A percentile compares a stretch with the other conserved stretches of the same genome.
Evolutionary conservation across 2,888 invertebrate genomes (phyloP).

Genomic region (Lasioglossum calceatum): DNA sequence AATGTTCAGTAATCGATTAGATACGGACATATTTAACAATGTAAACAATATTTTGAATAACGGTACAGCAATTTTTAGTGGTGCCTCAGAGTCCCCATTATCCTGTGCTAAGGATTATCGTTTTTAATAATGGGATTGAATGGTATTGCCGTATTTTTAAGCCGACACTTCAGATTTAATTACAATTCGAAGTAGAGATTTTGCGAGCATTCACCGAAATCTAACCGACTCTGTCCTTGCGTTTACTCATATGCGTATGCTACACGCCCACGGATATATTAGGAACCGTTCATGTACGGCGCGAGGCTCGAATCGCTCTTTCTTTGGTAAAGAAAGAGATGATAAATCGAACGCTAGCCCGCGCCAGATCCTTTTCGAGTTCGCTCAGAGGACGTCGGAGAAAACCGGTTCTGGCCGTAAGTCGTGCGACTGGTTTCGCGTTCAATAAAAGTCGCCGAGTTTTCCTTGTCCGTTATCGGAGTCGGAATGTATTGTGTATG

Average conservation of each 20-base stretch:
- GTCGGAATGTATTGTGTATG: conserved; percentile 19
- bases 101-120: no score
- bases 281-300: background rate
- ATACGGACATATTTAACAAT: no score
- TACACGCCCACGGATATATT: background rate
- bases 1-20: no score
- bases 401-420: conserved; percentile 76
- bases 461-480: conserved; percentile 73
- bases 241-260: background rate
- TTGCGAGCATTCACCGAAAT: background rate
- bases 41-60: no score
- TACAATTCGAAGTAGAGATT: no score
- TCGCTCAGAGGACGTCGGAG: conserved; percentile 51
- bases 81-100: no score
- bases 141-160: no score
- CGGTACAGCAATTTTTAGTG: no score
- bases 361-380: conserved; percentile 62
- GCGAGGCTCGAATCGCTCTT: background rate
- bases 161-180: no score
- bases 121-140: no score
- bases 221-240: background rate
- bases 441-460: conserved; percentile 77
- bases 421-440: conserved; percentile 79
- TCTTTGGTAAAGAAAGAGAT: conserved; percentile 36
- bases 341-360: conserved; percentile 47